Evolutionary conservation across 2,888 invertebrate species (phyloP).

Genomic region (Parapristionchus giblindavisi): DNA sequence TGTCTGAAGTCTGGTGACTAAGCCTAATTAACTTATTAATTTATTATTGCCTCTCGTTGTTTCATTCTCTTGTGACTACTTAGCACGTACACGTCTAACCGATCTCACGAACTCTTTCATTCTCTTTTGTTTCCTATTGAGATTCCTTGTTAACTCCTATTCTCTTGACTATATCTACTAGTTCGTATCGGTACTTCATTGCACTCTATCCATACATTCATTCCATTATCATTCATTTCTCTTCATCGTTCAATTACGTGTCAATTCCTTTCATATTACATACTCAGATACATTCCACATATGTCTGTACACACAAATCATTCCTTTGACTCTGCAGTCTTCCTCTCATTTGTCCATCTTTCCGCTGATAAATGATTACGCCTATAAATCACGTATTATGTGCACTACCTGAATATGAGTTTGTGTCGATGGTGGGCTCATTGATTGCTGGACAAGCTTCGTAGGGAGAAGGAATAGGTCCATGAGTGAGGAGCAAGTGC

Average conservation of each 20-base stretch:
- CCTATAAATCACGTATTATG: background rate
- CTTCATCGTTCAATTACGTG: slow-evolving; percentile 6
- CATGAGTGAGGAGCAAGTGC: slow-evolving; percentile 58
- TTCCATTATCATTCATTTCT: background rate
- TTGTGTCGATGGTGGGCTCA: slow-evolving; percentile 31
- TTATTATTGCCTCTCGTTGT: background rate
- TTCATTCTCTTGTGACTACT: background rate
- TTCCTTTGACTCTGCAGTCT: slow-evolving; percentile 21
- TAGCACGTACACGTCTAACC: slow-evolving; percentile 2
- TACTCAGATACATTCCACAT: too few species aligned
- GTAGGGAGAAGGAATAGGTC: slow-evolving; percentile 61
- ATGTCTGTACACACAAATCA: background rate
- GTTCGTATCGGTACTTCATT: slow-evolving; percentile 29
- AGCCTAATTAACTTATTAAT: slow-evolving; percentile 11
- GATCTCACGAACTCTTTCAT: slow-evolving; percentile 29
- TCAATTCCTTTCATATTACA: background rate
- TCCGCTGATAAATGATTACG: background rate
- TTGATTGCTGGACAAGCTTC: slow-evolving; percentile 43
- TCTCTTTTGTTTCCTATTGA: background rate
- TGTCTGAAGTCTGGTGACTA: slow-evolving; percentile 16
- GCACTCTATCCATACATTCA: background rate
- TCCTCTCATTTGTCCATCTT: background rate
- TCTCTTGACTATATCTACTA: too few species aligned
- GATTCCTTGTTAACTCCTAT: slow-evolving; percentile 9
- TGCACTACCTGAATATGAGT: slow-evolving; percentile 36